Percentiles rank a stretch among this genome's conserved stretches.
These are phyloP conservation scores for Carposina sasakii DNA, from an alignment of 1,140 invertebrate genomes.

Conservation along the genomic window DNA sequence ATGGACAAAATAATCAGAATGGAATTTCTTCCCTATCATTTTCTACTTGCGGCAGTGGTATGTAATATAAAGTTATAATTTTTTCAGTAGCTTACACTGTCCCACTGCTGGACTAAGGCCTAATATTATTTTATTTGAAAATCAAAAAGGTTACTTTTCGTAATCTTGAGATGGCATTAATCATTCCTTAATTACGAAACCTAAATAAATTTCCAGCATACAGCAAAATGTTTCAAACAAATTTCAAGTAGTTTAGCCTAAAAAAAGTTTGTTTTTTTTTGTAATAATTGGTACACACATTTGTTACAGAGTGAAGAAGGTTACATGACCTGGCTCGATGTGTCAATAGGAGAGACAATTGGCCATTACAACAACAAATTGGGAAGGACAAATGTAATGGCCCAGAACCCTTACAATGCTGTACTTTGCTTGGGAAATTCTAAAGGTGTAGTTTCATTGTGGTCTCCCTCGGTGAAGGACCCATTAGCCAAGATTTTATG, in stretches of 20 bases:
- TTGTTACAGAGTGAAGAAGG: constrained; percentile 82
- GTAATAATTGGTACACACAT: constrained; percentile 4
- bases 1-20: constrained; percentile 86
- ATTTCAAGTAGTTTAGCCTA: too few relatives aligned
- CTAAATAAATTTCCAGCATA: too few relatives aligned
- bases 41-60: constrained; percentile 90
- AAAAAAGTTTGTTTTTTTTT: too few relatives aligned
- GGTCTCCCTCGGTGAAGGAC: constrained; percentile 92
- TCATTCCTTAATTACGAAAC: too few relatives aligned
- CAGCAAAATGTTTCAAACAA: too few relatives aligned
- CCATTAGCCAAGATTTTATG: constrained; percentile 94
- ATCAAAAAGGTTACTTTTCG: too few relatives aligned
- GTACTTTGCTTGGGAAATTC: constrained; percentile 91
- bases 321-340: constrained; percentile 93
- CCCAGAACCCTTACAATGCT: constrained; percentile 98
- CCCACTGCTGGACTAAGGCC: too few relatives aligned
- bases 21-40: constrained; percentile 98
- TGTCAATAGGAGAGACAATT: constrained; percentile 94
- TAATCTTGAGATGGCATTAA: too few relatives aligned
- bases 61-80: constrained; percentile 62
- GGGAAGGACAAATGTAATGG: constrained; percentile 86
- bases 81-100: too few relatives aligned
- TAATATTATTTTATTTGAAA: too few relatives aligned
- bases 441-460: constrained; percentile 95
- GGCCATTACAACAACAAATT: constrained; percentile 82